Evolutionary conservation across 2,797 vertebrate species (phyloP), one percentile per base, ranked within the genome.

Genomic region (Sebastes iracundus): DNA sequence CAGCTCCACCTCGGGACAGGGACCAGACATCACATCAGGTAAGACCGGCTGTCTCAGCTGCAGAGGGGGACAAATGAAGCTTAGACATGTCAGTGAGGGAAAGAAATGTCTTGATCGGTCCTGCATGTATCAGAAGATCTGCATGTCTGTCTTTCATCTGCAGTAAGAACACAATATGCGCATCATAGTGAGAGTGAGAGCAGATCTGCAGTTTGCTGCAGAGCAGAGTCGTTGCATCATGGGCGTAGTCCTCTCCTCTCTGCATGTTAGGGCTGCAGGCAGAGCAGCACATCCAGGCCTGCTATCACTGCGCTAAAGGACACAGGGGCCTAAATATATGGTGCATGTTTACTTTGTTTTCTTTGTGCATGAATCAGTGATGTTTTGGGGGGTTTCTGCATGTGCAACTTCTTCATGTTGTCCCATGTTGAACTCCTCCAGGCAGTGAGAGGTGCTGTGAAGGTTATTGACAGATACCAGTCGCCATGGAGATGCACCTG

Each of bases 401-500:
- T 32, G 62, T 27, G 23, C 33, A 83, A 86, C 82, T 87, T 79
- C 49, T 4, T 85, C 70, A 69, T 61, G 69, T 28, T 68, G 91
- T 90, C 87, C 90, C 87, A 32, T 89, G 82, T 85, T 86, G 63
- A 84, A 87, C 89, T 91, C 75, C 55, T 23, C 12, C 72, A 87
- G 84, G 84, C 52, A 33, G 30, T 53, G 30, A 38, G 28, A 46
- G 49, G 79, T n/a, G 73, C 23, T 12, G 80, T 86, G 84, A 85
- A 89, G 80, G 75, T 84, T 58, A 78, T 49, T 73, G 72, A 79
- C 55, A 72, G 86, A 74, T 53, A 18, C 18, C 13, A 52, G 1
- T 74, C 84, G 63, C n/a, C 77, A 96, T 96, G 95, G 94, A 93
- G 87, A 84, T 86, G 79, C 90, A 91, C 3, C 77, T 92, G 56